phyloP scores from a whole-genome alignment of 2,888 invertebrate genomes.

The Spisula solida region DNA sequence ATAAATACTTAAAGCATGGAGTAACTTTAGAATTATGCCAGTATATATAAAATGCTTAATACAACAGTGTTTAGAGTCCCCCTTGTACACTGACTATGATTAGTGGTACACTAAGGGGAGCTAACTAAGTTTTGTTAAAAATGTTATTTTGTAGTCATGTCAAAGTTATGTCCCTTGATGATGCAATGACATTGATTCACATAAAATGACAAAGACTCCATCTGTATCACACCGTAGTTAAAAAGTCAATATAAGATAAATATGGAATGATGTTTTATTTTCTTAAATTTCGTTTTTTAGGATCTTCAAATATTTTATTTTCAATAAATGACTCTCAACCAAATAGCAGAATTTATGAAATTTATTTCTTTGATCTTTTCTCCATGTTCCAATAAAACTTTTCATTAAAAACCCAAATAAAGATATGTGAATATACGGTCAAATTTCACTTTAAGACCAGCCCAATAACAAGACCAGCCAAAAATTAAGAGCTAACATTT shows the following conservation, averaged over 20 bases:
- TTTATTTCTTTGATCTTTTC: too few species aligned
- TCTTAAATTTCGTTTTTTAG: too few species aligned
- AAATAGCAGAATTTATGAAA: too few species aligned
- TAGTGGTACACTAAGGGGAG: neutral
- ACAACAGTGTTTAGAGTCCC: neutral
- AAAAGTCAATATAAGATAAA: too few species aligned
- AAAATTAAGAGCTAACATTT: neutral
- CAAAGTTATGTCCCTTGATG: neutral
- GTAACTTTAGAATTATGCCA: neutral
- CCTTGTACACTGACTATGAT: too few species aligned
- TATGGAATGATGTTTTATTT: too few species aligned
- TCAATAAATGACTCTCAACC: too few species aligned
- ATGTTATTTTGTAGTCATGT: neutral
- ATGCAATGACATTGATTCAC: neutral
- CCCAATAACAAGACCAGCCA: neutral
- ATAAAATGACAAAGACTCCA: neutral
- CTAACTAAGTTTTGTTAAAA: neutral
- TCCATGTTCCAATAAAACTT: too few species aligned
- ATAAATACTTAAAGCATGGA: constrained; percentile 31
- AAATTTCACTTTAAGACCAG: neutral
- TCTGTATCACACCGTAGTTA: too few species aligned
- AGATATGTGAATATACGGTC: neutral
- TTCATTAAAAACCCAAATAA: too few species aligned
- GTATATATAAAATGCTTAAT: neutral
- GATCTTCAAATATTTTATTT: too few species aligned